A percentile compares a stretch with the other conserved stretches of the same genome.
These are phyloP conservation scores for Scarus forsteni DNA, from an alignment of 2,797 vertebrate species.

Conservation along the genomic window DNA sequence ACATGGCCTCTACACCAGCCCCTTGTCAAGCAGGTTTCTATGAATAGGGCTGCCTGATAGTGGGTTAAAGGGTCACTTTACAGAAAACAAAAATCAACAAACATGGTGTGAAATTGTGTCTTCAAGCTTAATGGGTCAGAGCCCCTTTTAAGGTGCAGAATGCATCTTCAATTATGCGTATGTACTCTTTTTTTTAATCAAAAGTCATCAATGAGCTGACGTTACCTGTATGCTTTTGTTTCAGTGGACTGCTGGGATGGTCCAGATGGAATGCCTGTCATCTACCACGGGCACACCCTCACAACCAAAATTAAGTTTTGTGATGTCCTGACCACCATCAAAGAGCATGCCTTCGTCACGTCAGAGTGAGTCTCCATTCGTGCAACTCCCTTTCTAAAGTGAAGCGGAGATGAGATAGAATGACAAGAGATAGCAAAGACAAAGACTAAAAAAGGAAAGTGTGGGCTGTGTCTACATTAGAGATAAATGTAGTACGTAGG, in stretches of 20 bases:
- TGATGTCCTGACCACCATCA: slow-evolving; percentile 95
- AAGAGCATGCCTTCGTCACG: slow-evolving; percentile 97
- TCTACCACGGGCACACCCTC: slow-evolving; percentile 98
- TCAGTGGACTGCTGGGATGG: slow-evolving; percentile 99
- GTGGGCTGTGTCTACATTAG: too few species aligned
- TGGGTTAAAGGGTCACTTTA: slow-evolving; percentile 3
- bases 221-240: slow-evolving; percentile 16
- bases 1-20: slow-evolving; percentile 11
- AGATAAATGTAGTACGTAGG: too few species aligned
- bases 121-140: slow-evolving; percentile 4
- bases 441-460: too few species aligned
- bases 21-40: slow-evolving; percentile 63
- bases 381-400: neutral
- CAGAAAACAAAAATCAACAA: slow-evolving; percentile 18
- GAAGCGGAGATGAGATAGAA: neutral
- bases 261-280: slow-evolving; percentile 97
- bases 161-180: neutral
- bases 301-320: slow-evolving; percentile 99
- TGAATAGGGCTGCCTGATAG: slow-evolving; percentile 9
- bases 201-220: neutral
- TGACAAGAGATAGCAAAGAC: slow-evolving; percentile 7
- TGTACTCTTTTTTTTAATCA: neutral
- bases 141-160: neutral
- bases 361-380: slow-evolving; percentile 91
- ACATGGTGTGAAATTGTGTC: neutral